Base-by-base conservation (phyloP, 2,888 invertebrate species). In the Epinotia demarniana region DNA sequence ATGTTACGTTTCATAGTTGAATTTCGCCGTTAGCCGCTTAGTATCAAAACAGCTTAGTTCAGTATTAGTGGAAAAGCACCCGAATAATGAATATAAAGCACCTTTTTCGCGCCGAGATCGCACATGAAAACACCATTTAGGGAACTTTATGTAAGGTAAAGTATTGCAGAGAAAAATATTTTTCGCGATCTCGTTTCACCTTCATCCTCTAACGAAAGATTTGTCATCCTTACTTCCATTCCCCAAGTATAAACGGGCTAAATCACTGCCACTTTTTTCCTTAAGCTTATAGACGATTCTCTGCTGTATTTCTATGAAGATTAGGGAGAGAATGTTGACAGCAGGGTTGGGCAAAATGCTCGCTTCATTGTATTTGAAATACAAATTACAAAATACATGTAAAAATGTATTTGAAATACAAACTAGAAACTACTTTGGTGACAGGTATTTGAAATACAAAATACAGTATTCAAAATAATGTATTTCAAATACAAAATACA, bases 91-190 rank as follows among this genome's bases (percentile, higher is more conserved):
- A 4, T 3, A 13, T 13, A 49, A 49, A 3, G 4, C 4, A 18
- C 8, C 13, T 27, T 5, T 33, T 60, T 16, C 5, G 43, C 43
- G 19, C 9, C 3, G 43, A 46, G 6, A n/a, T 23, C 64, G 46
- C 46, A 18, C 12, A 64, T 13, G 63, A 46, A 64, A 64, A 57
- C 12, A 57, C 8, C 43, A 57, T 67, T 3, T 5, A 8, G 8
- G 18, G 1, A 57, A 0, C 16, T 19, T 68, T 58, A 13, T 43
- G 19, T 57, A 3, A 19, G 39, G 4, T 57, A 43, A 68, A 19
- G 57, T 68, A 23, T 68, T 18, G 8, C 43, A 4, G 19, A 16
- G 18, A 11, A 67, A 33, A 33, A 55, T 55, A 46, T 68, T 67
- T 19, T 16, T 8, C n/a, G n/a, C 39, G 39, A 13, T 19, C n/a